These are phyloP conservation scores for Parambassis ranga DNA, from an alignment of 2,797 vertebrate genomes.

Conservation along the genomic window DNA sequence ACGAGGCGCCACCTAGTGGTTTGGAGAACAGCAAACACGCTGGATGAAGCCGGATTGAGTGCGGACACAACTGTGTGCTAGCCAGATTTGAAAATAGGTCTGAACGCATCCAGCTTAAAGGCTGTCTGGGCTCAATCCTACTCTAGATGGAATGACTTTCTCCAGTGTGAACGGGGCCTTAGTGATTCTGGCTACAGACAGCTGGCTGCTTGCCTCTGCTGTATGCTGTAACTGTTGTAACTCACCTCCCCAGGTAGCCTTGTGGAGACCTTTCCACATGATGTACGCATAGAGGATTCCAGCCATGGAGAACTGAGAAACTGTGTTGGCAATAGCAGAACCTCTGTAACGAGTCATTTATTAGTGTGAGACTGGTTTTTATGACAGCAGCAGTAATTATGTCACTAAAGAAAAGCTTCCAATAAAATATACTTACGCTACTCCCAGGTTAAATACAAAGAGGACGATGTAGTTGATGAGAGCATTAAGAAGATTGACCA, in stretches of 20 bases:
- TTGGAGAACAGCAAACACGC: too few species aligned
- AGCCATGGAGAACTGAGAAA: conserved; percentile 84
- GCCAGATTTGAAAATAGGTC: too few species aligned
- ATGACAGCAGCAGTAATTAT: neutral
- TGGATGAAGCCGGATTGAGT: too few species aligned
- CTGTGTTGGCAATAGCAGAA: conserved; percentile 85
- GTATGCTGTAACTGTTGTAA: too few species aligned
- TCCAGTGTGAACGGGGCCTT: too few species aligned
- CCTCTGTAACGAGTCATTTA: conserved; percentile 75
- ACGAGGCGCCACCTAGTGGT: too few species aligned
- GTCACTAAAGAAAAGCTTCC: neutral
- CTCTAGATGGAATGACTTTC: too few species aligned
- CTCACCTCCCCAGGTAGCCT: conserved; percentile 89
- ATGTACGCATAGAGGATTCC: conserved; percentile 84
- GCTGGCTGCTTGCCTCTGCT: too few species aligned
- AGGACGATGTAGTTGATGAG: conserved; percentile 87
- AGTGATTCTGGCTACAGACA: too few species aligned
- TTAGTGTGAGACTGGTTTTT: neutral
- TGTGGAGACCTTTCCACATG: conserved; percentile 83
- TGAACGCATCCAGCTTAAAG: too few species aligned
- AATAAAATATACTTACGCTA: conserved; percentile 83
- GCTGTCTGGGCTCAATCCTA: too few species aligned
- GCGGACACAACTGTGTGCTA: too few species aligned
- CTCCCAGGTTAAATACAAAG: conserved; percentile 81
- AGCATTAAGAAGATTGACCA: conserved; percentile 86